These are phyloP conservation scores for Enteromius mattozi DNA, from an alignment of 2,797 vertebrate genomes.

Conservation along the genomic window DNA sequence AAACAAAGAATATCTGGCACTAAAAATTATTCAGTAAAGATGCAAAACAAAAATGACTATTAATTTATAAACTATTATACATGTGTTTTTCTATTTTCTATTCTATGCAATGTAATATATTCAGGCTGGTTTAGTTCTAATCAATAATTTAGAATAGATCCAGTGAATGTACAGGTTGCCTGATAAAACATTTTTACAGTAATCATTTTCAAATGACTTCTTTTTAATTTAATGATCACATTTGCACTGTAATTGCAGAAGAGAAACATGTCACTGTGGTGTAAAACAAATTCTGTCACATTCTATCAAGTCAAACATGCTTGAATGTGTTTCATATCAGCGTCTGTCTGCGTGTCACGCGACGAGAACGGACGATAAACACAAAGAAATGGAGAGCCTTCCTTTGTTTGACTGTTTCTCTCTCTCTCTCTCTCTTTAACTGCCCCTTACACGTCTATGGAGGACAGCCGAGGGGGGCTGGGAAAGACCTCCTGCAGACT, in stretches of 20 bases:
- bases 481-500: constrained; percentile 19
- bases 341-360: not conserved
- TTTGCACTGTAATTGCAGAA: not conserved
- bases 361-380: not conserved
- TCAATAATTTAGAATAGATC: not conserved
- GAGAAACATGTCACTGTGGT: not conserved
- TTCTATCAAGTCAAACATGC: not conserved
- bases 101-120: not conserved
- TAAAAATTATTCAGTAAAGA: not conserved
- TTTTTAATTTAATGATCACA: not conserved
- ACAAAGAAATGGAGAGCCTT: not conserved
- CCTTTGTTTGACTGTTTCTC: constrained; percentile 15
- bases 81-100: not conserved
- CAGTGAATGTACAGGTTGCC: not conserved
- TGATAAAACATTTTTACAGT: not conserved
- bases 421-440: constrained; percentile 5
- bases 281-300: not conserved
- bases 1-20: not conserved
- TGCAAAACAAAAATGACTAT: not conserved
- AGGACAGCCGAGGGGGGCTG: constrained; percentile 20
- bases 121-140: not conserved
- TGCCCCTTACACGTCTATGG: not conserved
- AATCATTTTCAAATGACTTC: not conserved
- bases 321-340: not conserved
- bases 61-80: not conserved